Evolutionary conservation across 2,888 invertebrate species (phyloP), one percentile per base, ranked within the genome.

Genomic region (Leuctra nigra): DNA sequence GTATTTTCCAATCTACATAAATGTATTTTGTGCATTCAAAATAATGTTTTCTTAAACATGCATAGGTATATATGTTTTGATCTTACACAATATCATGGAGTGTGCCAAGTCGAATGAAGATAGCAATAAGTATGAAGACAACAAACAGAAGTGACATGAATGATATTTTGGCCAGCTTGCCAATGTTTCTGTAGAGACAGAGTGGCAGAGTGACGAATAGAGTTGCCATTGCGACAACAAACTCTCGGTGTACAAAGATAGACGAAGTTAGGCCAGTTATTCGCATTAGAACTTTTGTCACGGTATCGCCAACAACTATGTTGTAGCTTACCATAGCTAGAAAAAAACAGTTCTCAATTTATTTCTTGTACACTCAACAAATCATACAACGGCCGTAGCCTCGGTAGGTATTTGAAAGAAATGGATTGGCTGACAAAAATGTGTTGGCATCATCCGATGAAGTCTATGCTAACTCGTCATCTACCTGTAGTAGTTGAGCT

Each of bases 251-350:
- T 9, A 79, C 82, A 55, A 84, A 73, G 41, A 84, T 66, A 14
- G 77, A 79, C 39, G 74, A 74, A 2, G 73, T 69, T 29, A 80
- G 72, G 52, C 79, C 78, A 13, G 84, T 81, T 53, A 89, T 75
- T 60, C 88, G 76, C n/a, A 84, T 77, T 56, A 90, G 75, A 16
- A 91, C 86, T 73, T 89, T 89, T 14, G 90, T 89, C 41, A 89
- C 78, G 0, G 90, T 91, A 68, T 91, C 91, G 18, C 90, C 91
- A 25, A 91, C 89, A 18, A 90, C 89, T 16, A 91, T 85, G 71
- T 91, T 91, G 72, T 91, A 91, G 57, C 89, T 89, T 58, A 90
- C 86, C 89, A 91, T 90, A 7, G 89, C 90, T 89, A 76, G 36
- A 77, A n/a, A n/a, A n/a, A n/a, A n/a, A n/a, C n/a, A n/a, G n/a